Conservation (phyloP, 1,140 invertebrate genomes). For the Tachypleus tridentatus region DNA sequence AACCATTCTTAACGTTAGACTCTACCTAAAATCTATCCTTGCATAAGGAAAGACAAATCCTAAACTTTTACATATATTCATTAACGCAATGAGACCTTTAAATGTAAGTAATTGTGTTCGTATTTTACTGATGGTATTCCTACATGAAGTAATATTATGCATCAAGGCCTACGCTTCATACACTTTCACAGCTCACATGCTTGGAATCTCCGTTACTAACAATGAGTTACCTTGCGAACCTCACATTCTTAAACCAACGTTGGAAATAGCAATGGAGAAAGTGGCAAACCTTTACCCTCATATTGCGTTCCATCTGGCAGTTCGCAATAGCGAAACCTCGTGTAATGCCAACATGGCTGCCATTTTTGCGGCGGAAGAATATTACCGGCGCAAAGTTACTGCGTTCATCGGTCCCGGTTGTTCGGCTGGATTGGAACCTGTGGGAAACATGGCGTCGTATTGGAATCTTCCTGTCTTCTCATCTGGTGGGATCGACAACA, state of each 20-base stretch:
- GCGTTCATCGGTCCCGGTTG: constrained; percentile 16
- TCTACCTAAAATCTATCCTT: too few relatives aligned
- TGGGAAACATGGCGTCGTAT: constrained; percentile 68
- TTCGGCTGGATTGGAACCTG: background rate
- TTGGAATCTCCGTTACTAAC: too few relatives aligned
- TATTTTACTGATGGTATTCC: too few relatives aligned
- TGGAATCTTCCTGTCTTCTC: constrained; percentile 75
- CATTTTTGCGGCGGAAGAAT: constrained; percentile 17
- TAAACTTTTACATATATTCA: too few relatives aligned
- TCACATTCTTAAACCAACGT: constrained; percentile 1
- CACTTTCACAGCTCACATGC: too few relatives aligned
- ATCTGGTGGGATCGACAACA: constrained; percentile 46
- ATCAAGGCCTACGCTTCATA: too few relatives aligned
- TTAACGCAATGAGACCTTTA: too few relatives aligned
- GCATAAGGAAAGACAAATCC: too few relatives aligned
- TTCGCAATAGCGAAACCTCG: constrained; percentile 4
- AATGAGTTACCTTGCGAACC: too few relatives aligned
- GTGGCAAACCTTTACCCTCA: constrained; percentile 7
- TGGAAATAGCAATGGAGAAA: constrained; percentile 17
- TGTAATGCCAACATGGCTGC: constrained; percentile 8
- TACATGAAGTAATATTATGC: too few relatives aligned
- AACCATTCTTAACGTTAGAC: too few relatives aligned
- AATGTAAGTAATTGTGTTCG: too few relatives aligned
- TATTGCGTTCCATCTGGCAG: constrained; percentile 13
- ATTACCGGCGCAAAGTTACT: constrained; percentile 8